phyloP scores from a whole-genome alignment of 2,113 vertebrate species.

The Centropus bengalensis region DNA sequence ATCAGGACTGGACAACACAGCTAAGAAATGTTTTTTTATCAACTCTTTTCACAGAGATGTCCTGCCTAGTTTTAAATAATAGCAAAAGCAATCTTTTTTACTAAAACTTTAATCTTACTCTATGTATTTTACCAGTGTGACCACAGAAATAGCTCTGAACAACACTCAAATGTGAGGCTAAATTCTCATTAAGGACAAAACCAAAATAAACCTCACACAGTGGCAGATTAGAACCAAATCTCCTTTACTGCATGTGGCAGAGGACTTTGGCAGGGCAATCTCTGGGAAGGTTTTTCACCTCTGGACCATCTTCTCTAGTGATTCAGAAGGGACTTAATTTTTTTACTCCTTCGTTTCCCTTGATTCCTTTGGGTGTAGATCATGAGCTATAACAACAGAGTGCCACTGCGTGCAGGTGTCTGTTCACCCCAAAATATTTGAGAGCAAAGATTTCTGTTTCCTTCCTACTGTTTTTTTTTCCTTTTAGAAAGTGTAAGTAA shows the following conservation, averaged over 20 bases:
- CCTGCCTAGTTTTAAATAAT: background rate
- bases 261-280: background rate
- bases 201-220: background rate
- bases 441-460: background rate
- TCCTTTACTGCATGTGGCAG: background rate
- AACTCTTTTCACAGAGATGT: background rate
- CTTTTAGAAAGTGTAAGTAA: background rate
- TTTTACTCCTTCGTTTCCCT: background rate
- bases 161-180: background rate
- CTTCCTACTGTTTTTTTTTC: background rate
- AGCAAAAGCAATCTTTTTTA: background rate
- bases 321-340: background rate
- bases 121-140: background rate
- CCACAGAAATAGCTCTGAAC: background rate
- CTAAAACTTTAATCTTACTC: background rate
- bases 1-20: conserved; percentile 19
- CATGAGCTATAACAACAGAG: background rate
- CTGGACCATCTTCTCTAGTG: background rate
- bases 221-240: conserved; percentile 5
- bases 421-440: background rate
- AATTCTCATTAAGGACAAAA: background rate
- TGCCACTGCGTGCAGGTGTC: too few species aligned
- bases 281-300: background rate
- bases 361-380: background rate
- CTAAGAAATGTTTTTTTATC: background rate